Base-by-base conservation (phyloP, 1,140 invertebrate genomes). In the Tetramorium alpestre region DNA sequence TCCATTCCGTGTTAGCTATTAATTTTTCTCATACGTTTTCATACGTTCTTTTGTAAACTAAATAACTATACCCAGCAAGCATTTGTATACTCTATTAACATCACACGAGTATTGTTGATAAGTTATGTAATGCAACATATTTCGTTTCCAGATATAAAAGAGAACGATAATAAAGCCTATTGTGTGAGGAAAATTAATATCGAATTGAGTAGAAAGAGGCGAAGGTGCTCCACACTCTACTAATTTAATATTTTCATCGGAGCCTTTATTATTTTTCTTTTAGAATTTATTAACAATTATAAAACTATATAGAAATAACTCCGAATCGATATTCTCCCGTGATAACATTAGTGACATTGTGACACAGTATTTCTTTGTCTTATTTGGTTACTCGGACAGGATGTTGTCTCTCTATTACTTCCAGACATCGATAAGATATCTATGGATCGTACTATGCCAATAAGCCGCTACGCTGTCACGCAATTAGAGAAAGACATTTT, bases 371-470 rank as follows among this genome's bases (percentile, higher is more conserved):
- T 25, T 78, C 41, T 78, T 78, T 47, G 16, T 65, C 6, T n/a
- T 65, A n/a, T 64, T 62, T 77, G 22, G 8, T 64, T 47, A 33
- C 16, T 6, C 22, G 28, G 33, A n/a, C 6, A 5, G 65, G 41
- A 49, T 38, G 22, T 60, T n/a, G 18, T 22, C 41, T 65, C 41
- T 64, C 25, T 47, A 13, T 65, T 76, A 76, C 38, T 78, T 65
- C 18, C 76, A 65, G 11, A 3, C 44, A 65, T n/a, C 11, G 76
- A 78, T 77, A 77, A 77, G 41, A 64, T 77, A 77, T 64, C 22
- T 28, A 7, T 62, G 16, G 22, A 47, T 11, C 3, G 16, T 1
- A 28, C 1, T 64, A 64, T 64, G 7, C 6, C 33, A 44, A 25
- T 44, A n/a, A n/a, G 25, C 25, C n/a, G 10, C 11, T 3, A 44